A percentile compares a stretch with the other conserved stretches of the same genome.
Evolutionary conservation across 1,140 invertebrate species (phyloP).

Genomic region (Penaeus chinensis): DNA sequence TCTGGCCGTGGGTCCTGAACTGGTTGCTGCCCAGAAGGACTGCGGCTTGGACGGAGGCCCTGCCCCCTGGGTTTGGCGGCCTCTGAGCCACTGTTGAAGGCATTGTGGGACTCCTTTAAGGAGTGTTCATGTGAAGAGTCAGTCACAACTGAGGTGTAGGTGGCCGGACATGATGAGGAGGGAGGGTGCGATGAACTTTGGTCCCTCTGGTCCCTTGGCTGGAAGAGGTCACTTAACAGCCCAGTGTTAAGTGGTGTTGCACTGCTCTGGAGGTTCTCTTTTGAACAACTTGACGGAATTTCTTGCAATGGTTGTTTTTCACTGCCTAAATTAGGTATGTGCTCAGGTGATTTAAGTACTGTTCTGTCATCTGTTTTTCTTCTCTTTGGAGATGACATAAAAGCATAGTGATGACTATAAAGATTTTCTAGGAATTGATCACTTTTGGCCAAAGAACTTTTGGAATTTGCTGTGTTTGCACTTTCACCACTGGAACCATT

Average conservation of each 20-base stretch:
- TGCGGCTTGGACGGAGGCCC: background rate
- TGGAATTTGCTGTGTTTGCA: conserved; percentile 21
- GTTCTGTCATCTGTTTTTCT: conserved; percentile 39
- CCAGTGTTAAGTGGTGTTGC: conserved; percentile 20
- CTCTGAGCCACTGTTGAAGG: background rate
- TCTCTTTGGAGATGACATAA: conserved; percentile 45
- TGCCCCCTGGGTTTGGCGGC: conserved; percentile 1
- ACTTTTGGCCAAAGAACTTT: conserved; percentile 24
- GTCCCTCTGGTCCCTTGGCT: conserved; percentile 19
- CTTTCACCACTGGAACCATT: conserved; percentile 34
- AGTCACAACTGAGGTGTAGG: background rate
- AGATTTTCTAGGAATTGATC: conserved; percentile 47
- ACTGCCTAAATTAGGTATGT: background rate
- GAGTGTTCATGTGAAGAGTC: too few species aligned
- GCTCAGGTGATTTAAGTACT: conserved; percentile 20
- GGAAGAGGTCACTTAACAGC: conserved; percentile 31
- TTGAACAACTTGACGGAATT: background rate
- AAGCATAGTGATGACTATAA: conserved; percentile 54
- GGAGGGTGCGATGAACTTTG: conserved; percentile 11
- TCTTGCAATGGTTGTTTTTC: conserved; percentile 36
- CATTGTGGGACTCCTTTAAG: too few species aligned
- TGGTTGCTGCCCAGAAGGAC: conserved; percentile 41
- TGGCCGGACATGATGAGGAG: background rate
- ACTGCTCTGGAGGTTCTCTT: conserved; percentile 19
- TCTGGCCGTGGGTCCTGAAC: conserved; percentile 33